Percentiles rank a stretch among this genome's conserved stretches.
These are phyloP conservation scores for Colinus virginianus DNA, from an alignment of 2,113 vertebrate species.

Conservation along the genomic window DNA sequence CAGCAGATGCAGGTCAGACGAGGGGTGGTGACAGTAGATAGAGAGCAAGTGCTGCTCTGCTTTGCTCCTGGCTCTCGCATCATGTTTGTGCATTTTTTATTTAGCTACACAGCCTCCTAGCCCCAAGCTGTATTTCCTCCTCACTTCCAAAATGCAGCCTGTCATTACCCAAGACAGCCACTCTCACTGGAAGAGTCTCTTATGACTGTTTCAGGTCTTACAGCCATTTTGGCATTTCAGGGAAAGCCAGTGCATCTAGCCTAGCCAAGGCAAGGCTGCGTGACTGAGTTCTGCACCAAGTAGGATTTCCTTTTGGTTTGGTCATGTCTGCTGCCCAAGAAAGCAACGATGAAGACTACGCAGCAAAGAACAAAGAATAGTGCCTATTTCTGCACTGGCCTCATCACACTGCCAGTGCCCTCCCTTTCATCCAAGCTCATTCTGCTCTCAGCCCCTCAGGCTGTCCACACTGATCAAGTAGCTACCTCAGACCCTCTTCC, in stretches of 20 bases:
- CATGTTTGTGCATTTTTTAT: background rate
- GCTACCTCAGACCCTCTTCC: background rate
- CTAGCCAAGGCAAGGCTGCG: background rate
- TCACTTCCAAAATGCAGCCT: background rate
- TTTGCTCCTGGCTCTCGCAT: background rate
- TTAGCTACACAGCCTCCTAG: background rate
- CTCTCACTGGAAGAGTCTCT: background rate
- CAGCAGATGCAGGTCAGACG: background rate
- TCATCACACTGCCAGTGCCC: accelerated
- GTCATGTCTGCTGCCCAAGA: background rate
- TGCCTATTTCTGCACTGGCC: background rate
- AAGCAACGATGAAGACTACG: background rate
- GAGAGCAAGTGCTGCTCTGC: accelerated
- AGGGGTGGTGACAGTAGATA: background rate
- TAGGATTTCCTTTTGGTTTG: background rate
- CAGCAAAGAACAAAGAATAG: background rate
- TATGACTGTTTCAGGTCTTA: background rate
- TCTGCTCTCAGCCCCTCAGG: background rate
- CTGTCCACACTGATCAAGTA: background rate
- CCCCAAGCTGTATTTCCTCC: background rate
- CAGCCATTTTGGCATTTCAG: background rate
- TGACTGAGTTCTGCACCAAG: background rate
- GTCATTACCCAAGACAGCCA: accelerated
- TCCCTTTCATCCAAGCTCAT: background rate
- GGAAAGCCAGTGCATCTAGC: background rate